Conservation (phyloP, 1,140 invertebrate species). For the Drosophila bocki region DNA sequence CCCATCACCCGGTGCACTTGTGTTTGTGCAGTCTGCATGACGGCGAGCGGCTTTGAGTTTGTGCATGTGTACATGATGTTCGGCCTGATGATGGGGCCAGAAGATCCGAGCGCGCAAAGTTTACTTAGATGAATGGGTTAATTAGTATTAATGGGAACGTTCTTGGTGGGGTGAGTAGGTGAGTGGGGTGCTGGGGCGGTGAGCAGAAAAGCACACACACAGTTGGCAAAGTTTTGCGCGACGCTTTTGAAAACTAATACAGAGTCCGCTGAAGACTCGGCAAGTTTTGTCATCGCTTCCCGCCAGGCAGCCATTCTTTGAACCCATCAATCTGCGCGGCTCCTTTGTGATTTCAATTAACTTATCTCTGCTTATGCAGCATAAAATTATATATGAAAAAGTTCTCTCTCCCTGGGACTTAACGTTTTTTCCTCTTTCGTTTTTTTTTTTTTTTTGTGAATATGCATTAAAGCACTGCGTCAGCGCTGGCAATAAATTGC, state of each 20-base stretch:
- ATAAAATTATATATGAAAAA: conserved; percentile 53
- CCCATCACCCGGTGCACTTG: conserved; percentile 52
- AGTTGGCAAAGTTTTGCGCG: conserved; percentile 36
- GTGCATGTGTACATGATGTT: conserved; percentile 56
- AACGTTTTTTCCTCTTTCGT: background rate
- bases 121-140: conserved; percentile 66
- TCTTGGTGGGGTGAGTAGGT: background rate
- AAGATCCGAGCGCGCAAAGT: conserved; percentile 53
- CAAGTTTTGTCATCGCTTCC: conserved; percentile 33
- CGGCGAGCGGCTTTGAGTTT: conserved; percentile 66
- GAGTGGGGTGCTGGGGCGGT: too few species aligned
- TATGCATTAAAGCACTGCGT: conserved; percentile 45
- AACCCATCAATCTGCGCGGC: conserved; percentile 41
- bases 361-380: conserved; percentile 56
- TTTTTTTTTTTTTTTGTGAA: conserved; percentile 32
- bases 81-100: conserved; percentile 38
- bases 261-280: conserved; percentile 1
- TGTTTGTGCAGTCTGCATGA: conserved; percentile 75
- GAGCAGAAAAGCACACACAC: too few species aligned
- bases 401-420: conserved; percentile 11
- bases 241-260: conserved; percentile 43
- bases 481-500: conserved; percentile 49
- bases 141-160: conserved; percentile 67
- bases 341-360: conserved; percentile 56
- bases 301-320: conserved; percentile 19